A percentile compares a stretch with the other conserved stretches of the same genome.
Evolutionary conservation across 2,113 vertebrate genomes (phyloP).

Genomic region (Fulica atra): DNA sequence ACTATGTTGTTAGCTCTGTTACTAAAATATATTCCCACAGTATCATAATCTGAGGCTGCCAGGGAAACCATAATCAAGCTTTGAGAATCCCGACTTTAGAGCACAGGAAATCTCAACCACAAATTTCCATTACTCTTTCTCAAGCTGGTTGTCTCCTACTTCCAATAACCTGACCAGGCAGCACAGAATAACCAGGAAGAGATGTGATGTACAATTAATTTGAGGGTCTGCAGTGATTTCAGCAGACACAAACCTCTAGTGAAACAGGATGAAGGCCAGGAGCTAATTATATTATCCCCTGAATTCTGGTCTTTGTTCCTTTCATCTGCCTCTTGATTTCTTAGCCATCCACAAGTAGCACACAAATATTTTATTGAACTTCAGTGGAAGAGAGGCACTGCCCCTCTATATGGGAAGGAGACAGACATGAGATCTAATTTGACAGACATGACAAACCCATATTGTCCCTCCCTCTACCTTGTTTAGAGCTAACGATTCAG

Average conservation of each 20-base stretch:
- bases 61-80: neutral
- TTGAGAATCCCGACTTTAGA: neutral
- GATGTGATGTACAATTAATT: neutral
- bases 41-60: neutral
- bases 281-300: neutral
- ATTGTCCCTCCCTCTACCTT: neutral
- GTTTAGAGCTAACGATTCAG: neutral
- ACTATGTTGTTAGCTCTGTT: neutral
- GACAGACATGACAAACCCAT: neutral
- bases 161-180: neutral
- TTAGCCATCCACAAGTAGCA: neutral
- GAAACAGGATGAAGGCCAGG: neutral
- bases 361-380: neutral
- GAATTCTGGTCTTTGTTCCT: neutral
- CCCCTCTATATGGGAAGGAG: neutral
- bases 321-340: neutral
- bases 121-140: neutral
- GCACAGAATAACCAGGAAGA: neutral
- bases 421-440: neutral
- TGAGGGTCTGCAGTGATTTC: neutral
- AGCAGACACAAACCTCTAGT: neutral
- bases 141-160: neutral
- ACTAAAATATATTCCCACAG: neutral
- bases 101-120: neutral
- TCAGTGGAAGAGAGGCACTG: neutral